Evolutionary conservation across 2,888 invertebrate species (phyloP), one percentile per base, ranked within the genome.

Genomic region (Acrobeloides nanus): DNA sequence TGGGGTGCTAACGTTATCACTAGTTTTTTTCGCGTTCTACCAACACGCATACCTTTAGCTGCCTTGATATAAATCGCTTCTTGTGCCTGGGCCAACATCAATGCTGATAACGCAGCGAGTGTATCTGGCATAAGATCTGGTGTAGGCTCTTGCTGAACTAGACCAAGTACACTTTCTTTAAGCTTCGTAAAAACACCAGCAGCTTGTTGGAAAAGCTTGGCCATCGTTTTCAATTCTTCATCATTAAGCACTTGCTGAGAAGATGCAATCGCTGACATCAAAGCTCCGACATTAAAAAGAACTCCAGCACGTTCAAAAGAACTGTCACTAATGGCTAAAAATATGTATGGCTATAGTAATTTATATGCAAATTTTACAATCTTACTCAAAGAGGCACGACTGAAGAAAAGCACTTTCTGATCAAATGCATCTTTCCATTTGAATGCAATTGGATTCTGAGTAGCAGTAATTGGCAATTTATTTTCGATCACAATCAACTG

Each of bases 381-480:
- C 84, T 81, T 81, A 92, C 92, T 89, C 58, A 92, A 79, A 74
- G 88, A 89, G 74, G 87, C 85, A 75, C 87, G 82, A 52, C 87
- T 87, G 51, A 87, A 87, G 77, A 95, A 92, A 64, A 95, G 82
- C 7, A 88, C 85, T 43, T 89, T 89, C 73, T 87, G 87, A 75
- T 93, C 92, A 74, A 97, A 97, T 0, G 95, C 93, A 82, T 95
- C 93, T 77, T 92, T 92, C 95, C 97, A 97, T 76, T 95, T 97
- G 77, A 97, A 97, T 3, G 89, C 87, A 58, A 87, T 75, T 87
- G 87, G 61, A 49, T 78, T 76, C 73, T 76, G 77, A 46, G 95
- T 83, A 76, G 95, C 93, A 64, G 88, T 84, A 1, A 88, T 83
- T 1, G 95, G 89, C 59, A 97, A 84, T 79, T 97, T 97, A 47